These are phyloP conservation scores for Hemaris fuciformis DNA, from an alignment of 2,888 invertebrate genomes.

Conservation along the genomic window DNA sequence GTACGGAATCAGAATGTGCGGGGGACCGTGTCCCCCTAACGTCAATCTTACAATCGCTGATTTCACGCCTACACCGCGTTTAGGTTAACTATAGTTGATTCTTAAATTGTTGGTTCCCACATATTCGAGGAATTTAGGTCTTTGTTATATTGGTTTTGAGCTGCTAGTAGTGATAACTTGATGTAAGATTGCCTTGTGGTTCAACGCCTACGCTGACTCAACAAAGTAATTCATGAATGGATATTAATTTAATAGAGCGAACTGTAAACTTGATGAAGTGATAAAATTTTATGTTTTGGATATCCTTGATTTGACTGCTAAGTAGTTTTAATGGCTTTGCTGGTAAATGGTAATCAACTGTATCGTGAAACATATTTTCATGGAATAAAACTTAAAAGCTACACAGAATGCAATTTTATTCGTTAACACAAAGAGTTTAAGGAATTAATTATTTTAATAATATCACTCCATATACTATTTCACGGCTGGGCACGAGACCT, in stretches of 20 bases:
- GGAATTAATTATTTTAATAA: too few species aligned
- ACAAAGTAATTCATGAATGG: background rate
- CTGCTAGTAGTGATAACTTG: background rate
- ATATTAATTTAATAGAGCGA: background rate
- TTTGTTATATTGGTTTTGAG: background rate
- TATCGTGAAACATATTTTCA: background rate
- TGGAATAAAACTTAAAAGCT: too few species aligned
- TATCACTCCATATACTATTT: too few species aligned
- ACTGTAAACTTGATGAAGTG: background rate
- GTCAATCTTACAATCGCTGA: conserved; percentile 8
- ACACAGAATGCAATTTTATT: too few species aligned
- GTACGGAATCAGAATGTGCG: background rate
- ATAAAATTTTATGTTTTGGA: background rate
- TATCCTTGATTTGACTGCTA: background rate
- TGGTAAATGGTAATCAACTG: background rate
- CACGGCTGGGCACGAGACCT: too few species aligned
- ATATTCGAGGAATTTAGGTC: background rate
- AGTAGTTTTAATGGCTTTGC: background rate
- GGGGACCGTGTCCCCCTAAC: conserved; percentile 6
- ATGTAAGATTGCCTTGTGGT: background rate
- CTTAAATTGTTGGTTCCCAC: conserved; percentile 5
- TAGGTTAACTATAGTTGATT: conserved; percentile 4
- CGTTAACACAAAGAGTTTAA: too few species aligned
- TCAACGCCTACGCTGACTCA: background rate
- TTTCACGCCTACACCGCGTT: conserved; percentile 8